Evolutionary conservation across 2,888 invertebrate genomes (phyloP).

Genomic region (Lissonota sp.): DNA sequence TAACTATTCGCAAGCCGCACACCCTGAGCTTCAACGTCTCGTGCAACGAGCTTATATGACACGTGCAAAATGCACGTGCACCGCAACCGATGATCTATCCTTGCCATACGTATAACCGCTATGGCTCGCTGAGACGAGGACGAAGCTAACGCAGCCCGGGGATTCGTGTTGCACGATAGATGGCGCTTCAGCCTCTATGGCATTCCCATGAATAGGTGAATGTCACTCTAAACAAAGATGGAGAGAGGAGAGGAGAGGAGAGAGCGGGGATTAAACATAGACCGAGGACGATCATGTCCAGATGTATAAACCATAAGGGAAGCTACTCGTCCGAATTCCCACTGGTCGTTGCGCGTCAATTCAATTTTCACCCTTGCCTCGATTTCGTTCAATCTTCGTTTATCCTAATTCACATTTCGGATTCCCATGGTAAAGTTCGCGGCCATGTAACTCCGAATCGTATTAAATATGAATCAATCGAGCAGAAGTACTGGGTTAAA

Average conservation of each 20-base stretch:
- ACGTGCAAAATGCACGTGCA: conserved; percentile 65
- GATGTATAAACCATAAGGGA: conserved; percentile 23
- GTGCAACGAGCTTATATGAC: conserved; percentile 19
- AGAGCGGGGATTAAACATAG: not conserved
- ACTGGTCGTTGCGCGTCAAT: conserved; percentile 18
- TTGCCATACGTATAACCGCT: conserved; percentile 46
- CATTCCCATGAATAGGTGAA: conserved; percentile 4
- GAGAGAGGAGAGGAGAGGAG: conserved; percentile 33
- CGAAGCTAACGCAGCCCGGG: conserved; percentile 30
- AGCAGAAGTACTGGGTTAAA: too few species aligned
- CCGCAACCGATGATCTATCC: conserved; percentile 52
- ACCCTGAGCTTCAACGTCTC: conserved; percentile 19
- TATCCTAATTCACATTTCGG: conserved; percentile 1
- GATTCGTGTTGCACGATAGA: conserved; percentile 26
- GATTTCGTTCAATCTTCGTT: not conserved
- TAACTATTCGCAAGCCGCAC: not conserved
- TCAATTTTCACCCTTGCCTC: conserved; percentile 11
- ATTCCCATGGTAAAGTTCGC: too few species aligned
- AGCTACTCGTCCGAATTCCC: conserved; percentile 8
- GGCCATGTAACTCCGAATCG: too few species aligned
- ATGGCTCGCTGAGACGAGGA: conserved; percentile 5
- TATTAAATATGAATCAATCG: too few species aligned
- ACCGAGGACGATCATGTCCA: conserved; percentile 6
- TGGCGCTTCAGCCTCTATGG: not conserved
- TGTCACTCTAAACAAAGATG: conserved; percentile 20